Evolutionary conservation across 2,888 invertebrate genomes (phyloP).

Genomic region (Schizotus pectinicornis): DNA sequence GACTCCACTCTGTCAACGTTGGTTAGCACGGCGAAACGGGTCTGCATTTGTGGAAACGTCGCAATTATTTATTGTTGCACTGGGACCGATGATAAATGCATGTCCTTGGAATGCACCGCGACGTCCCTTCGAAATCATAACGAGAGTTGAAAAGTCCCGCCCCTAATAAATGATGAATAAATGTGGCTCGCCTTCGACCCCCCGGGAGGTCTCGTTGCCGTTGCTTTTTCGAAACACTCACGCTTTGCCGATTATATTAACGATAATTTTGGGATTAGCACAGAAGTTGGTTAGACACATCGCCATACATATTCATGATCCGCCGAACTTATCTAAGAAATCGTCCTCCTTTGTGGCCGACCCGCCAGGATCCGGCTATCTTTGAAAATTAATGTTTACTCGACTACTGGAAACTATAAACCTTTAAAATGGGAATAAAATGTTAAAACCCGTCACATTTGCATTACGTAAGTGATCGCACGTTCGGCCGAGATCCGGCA

Average conservation of each 20-base stretch:
- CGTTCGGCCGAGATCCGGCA: too few species aligned
- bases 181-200: constrained; percentile 17
- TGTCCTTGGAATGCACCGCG: not conserved
- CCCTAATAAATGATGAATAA: constrained; percentile 19
- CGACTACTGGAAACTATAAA: constrained; percentile 52
- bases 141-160: not conserved
- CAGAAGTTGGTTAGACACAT: constrained; percentile 47
- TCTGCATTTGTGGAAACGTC: not conserved
- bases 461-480: constrained; percentile 46
- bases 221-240: constrained; percentile 33
- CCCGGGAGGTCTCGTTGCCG: too few species aligned
- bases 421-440: constrained; percentile 54
- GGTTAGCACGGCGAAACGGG: not conserved
- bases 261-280: constrained; percentile 49
- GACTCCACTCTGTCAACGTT: too few species aligned
- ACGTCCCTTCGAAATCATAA: not conserved
- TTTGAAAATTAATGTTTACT: constrained; percentile 50
- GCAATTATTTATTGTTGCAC: too few species aligned
- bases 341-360: constrained; percentile 46
- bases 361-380: constrained; percentile 44
- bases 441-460: constrained; percentile 49
- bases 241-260: constrained; percentile 41
- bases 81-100: not conserved
- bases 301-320: constrained; percentile 50
- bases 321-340: constrained; percentile 47